These are phyloP conservation scores for Pseudoips prasinana DNA, from an alignment of 2,888 invertebrate species.

Conservation along the genomic window DNA sequence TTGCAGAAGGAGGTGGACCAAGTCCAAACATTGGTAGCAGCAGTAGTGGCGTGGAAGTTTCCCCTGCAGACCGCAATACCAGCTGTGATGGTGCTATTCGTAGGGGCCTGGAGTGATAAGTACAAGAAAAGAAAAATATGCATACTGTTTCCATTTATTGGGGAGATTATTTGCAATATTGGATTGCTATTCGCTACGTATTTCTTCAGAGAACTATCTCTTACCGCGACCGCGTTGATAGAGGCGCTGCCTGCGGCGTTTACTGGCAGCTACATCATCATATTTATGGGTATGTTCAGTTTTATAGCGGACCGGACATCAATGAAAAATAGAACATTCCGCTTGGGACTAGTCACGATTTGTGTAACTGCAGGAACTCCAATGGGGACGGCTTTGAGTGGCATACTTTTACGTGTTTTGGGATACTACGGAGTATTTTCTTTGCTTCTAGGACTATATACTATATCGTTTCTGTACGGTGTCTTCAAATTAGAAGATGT, in stretches of 20 bases:
- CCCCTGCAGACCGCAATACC: constrained; percentile 83
- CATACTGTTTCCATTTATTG: constrained; percentile 80
- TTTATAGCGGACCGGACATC: constrained; percentile 84
- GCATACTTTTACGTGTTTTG: constrained; percentile 63
- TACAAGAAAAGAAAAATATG: constrained; percentile 82
- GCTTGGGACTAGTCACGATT: constrained; percentile 83
- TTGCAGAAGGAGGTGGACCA: constrained; percentile 62
- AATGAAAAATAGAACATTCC: constrained; percentile 82
- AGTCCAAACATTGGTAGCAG: constrained; percentile 76
- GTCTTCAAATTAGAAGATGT: constrained; percentile 65
- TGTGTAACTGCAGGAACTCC: constrained; percentile 78
- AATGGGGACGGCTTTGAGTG: constrained; percentile 77
- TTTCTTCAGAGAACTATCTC: constrained; percentile 77
- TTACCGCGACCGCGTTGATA: constrained; percentile 74
- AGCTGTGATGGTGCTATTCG: constrained; percentile 78
- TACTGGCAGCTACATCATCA: constrained; percentile 82
- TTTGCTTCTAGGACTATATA: constrained; percentile 55
- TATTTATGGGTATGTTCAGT: constrained; percentile 83
- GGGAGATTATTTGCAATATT: constrained; percentile 77
- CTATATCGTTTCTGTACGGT: constrained; percentile 61
- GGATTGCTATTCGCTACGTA: constrained; percentile 80
- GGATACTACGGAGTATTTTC: constrained; percentile 76
- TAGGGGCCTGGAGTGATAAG: constrained; percentile 85
- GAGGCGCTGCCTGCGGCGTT: constrained; percentile 83
- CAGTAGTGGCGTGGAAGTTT: constrained; percentile 82